phyloP scores from a whole-genome alignment of 2,797 vertebrate species.

The Enteromius mattozi region DNA sequence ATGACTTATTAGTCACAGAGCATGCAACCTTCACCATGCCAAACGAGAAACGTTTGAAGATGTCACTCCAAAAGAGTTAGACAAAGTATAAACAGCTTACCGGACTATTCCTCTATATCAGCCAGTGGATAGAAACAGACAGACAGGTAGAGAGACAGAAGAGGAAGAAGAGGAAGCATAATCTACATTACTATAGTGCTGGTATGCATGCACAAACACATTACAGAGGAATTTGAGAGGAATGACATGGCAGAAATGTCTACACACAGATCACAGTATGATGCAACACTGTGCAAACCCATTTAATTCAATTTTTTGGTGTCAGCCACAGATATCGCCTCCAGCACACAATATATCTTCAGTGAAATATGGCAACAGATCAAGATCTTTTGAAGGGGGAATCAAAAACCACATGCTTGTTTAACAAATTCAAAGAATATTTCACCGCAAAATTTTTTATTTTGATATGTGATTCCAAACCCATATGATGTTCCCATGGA shows the following conservation, averaged over 20 bases:
- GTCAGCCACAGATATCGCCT: background rate
- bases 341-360: background rate
- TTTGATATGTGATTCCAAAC: background rate
- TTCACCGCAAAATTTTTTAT: background rate
- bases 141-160: slow-evolving; percentile 55
- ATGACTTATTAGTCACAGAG: background rate
- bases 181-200: slow-evolving; percentile 49
- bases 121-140: slow-evolving; percentile 65
- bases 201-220: background rate
- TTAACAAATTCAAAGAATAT: background rate
- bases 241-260: slow-evolving; percentile 8
- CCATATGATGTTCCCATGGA: too few relatives aligned
- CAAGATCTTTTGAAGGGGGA: background rate
- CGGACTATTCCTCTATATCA: slow-evolving; percentile 94
- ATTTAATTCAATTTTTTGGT: background rate
- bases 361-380: background rate
- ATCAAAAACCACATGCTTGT: background rate
- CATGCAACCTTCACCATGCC: slow-evolving; percentile 17
- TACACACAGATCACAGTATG: slow-evolving; percentile 5
- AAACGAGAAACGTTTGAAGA: slow-evolving; percentile 27
- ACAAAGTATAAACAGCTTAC: slow-evolving; percentile 81
- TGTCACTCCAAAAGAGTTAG: slow-evolving; percentile 42
- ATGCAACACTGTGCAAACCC: slow-evolving; percentile 13
- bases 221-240: background rate
- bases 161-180: slow-evolving; percentile 50